Percentiles rank a stretch among this genome's conserved stretches.
Conservation (phyloP, 2,797 vertebrate genomes). For the Paratrypauchen microcephalus region DNA sequence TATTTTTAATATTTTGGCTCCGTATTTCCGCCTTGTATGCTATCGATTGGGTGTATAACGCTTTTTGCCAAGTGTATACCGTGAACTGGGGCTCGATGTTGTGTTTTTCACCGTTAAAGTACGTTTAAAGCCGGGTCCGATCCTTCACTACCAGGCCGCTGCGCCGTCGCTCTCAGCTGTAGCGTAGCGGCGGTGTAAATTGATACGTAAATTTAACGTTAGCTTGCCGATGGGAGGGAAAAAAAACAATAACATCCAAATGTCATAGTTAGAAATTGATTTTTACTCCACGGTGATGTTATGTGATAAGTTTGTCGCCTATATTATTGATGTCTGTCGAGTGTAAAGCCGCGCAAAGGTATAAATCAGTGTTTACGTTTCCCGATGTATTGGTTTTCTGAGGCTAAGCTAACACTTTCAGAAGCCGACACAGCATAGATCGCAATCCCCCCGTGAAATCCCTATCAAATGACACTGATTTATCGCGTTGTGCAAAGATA, state of each 20-base stretch:
- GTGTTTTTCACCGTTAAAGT: constrained; percentile 50
- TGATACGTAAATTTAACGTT: constrained; percentile 73
- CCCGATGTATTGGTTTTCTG: constrained; percentile 44
- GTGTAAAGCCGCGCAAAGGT: constrained; percentile 36
- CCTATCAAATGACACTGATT: neutral
- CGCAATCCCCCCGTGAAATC: neutral
- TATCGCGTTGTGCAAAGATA: neutral
- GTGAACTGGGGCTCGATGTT: constrained; percentile 43
- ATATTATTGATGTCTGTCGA: neutral
- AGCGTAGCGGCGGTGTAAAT: constrained; percentile 74
- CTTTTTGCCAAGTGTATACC: constrained; percentile 40
- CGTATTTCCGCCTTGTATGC: constrained; percentile 38
- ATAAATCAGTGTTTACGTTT: constrained; percentile 71
- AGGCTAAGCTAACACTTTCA: constrained; percentile 37
- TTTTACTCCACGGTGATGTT: neutral
- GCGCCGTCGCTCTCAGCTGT: constrained; percentile 75
- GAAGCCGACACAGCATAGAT: constrained; percentile 44
- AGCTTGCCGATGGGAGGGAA: constrained; percentile 56
- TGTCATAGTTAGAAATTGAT: constrained; percentile 28
- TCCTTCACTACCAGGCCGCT: constrained; percentile 79
- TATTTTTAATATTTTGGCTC: constrained; percentile 55
- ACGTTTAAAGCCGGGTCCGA: constrained; percentile 67
- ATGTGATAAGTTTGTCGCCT: neutral
- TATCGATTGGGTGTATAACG: constrained; percentile 56
- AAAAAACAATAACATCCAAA: constrained; percentile 13